These are phyloP conservation scores for Chrysopilus asiliformis DNA, from an alignment of 2,888 invertebrate genomes.

Conservation along the genomic window DNA sequence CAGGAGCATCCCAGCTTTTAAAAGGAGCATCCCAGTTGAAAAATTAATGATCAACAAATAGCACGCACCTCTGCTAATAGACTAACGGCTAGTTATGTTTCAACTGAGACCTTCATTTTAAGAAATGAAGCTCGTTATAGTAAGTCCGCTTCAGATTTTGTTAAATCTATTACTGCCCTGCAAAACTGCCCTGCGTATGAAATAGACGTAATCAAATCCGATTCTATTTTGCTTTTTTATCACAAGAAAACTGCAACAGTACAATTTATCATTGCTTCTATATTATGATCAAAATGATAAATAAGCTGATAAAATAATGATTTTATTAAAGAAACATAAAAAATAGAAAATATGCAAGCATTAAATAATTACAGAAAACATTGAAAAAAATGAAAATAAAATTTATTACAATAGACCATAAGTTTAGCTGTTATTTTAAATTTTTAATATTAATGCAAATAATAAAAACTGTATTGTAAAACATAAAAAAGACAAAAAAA, in stretches of 20 bases:
- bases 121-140: no score
- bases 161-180: no score
- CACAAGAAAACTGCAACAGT: constrained; percentile 12
- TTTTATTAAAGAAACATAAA: constrained; percentile 2
- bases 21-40: no score
- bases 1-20: no score
- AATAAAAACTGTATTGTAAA: constrained; percentile 1
- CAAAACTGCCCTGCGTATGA: no score
- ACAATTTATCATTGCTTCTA: constrained; percentile 13
- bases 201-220: no score
- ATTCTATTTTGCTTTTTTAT: constrained; percentile 11
- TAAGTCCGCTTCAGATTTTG: no score
- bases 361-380: constrained; percentile 11
- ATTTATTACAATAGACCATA: constrained; percentile 18
- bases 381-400: constrained; percentile 9
- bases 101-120: no score
- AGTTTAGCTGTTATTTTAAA: constrained; percentile 20
- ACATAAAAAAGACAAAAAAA: constrained; percentile 3
- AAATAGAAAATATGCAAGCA: constrained; percentile 8
- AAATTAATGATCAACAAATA: no score
- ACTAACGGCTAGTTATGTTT: no score
- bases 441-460: constrained; percentile 11
- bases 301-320: constrained; percentile 4
- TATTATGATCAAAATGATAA: constrained; percentile 6
- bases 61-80: no score